Evolutionary conservation across 2,797 vertebrate species (phyloP), one percentile per base, ranked within the genome.

Genomic region (Notoglanidium macrostoma): DNA sequence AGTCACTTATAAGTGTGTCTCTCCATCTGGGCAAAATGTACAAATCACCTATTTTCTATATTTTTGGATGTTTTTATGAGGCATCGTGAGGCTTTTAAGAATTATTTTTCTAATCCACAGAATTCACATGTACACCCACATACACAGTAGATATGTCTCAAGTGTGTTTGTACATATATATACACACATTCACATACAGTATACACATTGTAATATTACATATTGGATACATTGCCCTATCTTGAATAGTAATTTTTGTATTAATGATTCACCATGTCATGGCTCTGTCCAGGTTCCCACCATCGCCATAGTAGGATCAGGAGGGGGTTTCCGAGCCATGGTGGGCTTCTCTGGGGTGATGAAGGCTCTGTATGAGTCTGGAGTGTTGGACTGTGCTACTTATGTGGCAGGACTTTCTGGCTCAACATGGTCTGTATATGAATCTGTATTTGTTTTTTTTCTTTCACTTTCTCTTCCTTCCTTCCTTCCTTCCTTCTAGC

Each of bases 251-350:
- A 44, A 55, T n/a, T 73, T 73, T 55, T 26, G 35, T 6, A 44
- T 57, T 55, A 17, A 55, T 57, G 68, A 35, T 59, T 54, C 26
- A 84, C n/a, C 6, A 32, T 68, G 49, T 77, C 35, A 76, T 86
- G 23, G 73, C 10, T 86, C 63, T 90, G 73, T 85, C 32, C 93
- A 99, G 98, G 98, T 99, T 3, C 98, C 98, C 0, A 97, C 98
- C 63, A 97, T 99, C 7, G 98, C 98, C 0, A 92, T 99, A 8
- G 81, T 98, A 55, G 98, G 98, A 44, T 99, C 98, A 0, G 98
- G 98, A 40, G 98, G 98, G 0, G 98, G 98, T 8, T 99, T 99
- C 89, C 96, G 98, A 55, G 98, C 98, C 90, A 99, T 99, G 97
- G 97, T 99, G 0, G 97, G 97, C 0, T 98, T 99, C 92, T 96